phyloP scores from a whole-genome alignment of 2,113 vertebrate genomes.

The Puffinus mauretanicus region DNA sequence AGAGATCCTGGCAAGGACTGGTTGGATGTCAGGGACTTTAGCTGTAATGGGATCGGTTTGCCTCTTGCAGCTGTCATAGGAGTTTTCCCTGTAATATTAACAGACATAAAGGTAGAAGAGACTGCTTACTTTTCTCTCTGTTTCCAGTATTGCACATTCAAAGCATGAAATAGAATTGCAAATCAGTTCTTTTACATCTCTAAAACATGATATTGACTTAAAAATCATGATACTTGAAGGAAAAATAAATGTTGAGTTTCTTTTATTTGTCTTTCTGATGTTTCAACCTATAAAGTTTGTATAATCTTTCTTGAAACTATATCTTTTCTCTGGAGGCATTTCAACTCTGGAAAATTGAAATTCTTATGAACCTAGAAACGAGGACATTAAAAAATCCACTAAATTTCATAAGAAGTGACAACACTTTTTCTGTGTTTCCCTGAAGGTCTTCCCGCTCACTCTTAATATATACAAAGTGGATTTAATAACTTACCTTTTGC shows the following conservation, averaged over 20 bases:
- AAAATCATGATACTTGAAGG: background rate
- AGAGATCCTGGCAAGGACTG: background rate
- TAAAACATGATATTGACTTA: background rate
- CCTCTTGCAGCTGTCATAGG: background rate
- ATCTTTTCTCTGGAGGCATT: conserved; percentile 1
- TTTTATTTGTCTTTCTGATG: conserved; percentile 21
- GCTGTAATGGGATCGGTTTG: background rate
- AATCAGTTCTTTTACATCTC: background rate
- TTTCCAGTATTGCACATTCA: background rate
- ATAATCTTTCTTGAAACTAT: background rate
- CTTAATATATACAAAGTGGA: background rate
- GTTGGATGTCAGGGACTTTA: background rate
- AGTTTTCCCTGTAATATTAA: background rate
- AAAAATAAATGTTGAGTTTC: background rate
- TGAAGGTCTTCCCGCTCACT: background rate
- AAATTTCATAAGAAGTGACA: background rate
- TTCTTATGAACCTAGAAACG: background rate
- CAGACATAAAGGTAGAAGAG: background rate
- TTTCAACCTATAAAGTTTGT: background rate
- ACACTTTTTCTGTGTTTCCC: background rate
- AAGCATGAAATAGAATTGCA: background rate
- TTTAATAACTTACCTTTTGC: background rate
- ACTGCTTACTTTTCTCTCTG: background rate
- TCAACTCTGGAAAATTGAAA: background rate
- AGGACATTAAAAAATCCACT: background rate